These are phyloP conservation scores for Lepidothrix coronata DNA, from an alignment of 2,113 vertebrate species.

Conservation along the genomic window DNA sequence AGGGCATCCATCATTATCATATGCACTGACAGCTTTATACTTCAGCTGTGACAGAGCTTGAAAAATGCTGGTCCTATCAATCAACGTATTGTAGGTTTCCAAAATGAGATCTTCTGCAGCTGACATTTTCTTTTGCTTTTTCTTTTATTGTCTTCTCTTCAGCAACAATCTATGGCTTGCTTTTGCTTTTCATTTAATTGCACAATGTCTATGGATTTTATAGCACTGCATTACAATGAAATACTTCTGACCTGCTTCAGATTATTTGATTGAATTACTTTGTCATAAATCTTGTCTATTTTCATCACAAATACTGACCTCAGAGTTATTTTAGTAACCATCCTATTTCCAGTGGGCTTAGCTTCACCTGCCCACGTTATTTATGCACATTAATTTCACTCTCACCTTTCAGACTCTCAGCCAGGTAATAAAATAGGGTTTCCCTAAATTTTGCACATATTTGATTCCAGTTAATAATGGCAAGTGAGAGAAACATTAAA, in stretches of 20 bases:
- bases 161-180: conserved; percentile 5
- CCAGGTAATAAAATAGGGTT: neutral
- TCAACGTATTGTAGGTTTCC: conserved; percentile 56
- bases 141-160: conserved; percentile 33
- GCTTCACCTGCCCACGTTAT: neutral
- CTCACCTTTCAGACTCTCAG: neutral
- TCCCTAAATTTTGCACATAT: neutral
- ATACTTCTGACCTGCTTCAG: neutral
- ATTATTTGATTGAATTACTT: conserved; percentile 49
- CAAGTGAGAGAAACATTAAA: neutral
- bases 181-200: conserved; percentile 53
- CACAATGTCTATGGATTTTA: neutral
- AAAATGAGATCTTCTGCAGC: conserved; percentile 48
- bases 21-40: conserved; percentile 66
- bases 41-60: conserved; percentile 71
- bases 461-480: neutral
- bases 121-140: conserved; percentile 45
- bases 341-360: neutral
- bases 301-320: conserved; percentile 37
- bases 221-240: neutral
- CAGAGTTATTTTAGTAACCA: conserved; percentile 21
- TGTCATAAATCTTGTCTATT: conserved; percentile 14
- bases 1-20: conserved; percentile 71
- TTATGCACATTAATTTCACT: conserved; percentile 2
- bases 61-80: conserved; percentile 70